phyloP scores from a whole-genome alignment of 2,113 vertebrate species.

The Stictonetta naevosa region DNA sequence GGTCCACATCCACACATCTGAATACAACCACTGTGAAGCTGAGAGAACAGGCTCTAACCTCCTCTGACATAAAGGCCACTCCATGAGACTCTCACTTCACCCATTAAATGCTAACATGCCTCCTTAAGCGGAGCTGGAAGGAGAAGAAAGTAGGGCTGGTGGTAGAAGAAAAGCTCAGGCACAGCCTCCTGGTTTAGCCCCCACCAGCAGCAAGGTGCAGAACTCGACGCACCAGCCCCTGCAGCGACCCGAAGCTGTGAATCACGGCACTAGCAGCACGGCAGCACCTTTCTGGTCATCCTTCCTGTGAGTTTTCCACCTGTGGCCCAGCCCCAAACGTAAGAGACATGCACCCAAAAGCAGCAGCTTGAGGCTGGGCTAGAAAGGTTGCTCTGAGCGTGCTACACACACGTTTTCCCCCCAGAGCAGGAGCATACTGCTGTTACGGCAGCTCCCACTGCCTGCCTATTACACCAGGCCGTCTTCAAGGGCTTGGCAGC shows the following conservation, averaged over 20 bases:
- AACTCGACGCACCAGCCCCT: background rate
- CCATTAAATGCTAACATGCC: background rate
- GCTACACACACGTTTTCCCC: background rate
- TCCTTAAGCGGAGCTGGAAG: background rate
- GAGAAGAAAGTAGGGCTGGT: background rate
- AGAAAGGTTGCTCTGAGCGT: background rate
- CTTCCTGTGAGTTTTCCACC: background rate
- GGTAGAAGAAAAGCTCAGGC: background rate
- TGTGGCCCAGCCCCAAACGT: background rate
- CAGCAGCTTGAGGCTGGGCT: background rate
- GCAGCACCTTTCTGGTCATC: background rate
- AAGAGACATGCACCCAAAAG: background rate
- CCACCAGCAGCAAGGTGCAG: background rate
- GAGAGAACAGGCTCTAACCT: background rate
- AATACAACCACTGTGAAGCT: background rate
- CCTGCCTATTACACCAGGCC: background rate
- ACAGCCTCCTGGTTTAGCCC: background rate
- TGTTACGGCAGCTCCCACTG: background rate
- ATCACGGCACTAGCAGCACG: background rate
- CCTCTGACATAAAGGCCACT: background rate
- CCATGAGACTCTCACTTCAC: background rate
- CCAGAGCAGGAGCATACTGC: background rate
- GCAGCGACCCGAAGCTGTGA: background rate
- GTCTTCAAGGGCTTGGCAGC: background rate
- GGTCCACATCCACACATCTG: background rate